Evolutionary conservation across 2,113 vertebrate species (phyloP).

Genomic region (Pygoscelis adeliae): DNA sequence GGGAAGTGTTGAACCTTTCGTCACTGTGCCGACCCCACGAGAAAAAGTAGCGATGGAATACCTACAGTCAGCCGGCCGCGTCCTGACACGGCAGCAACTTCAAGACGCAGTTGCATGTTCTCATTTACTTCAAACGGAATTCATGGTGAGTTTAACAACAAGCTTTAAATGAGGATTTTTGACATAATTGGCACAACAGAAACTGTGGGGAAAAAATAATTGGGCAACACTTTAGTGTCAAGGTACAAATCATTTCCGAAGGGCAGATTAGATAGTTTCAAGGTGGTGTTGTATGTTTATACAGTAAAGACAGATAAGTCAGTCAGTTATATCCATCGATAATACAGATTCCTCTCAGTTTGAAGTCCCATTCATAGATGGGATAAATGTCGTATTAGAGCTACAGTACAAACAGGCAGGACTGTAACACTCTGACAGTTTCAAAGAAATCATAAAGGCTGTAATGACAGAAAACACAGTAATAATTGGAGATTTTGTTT

Average conservation of each 20-base stretch:
- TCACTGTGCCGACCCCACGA: slow-evolving; percentile 81
- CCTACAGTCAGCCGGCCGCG: slow-evolving; percentile 84
- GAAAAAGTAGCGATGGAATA: slow-evolving; percentile 89
- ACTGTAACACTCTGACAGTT: background rate
- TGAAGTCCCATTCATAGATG: background rate
- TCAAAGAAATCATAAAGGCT: background rate
- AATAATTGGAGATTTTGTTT: background rate
- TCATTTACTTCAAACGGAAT: slow-evolving; percentile 90
- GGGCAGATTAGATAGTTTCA: background rate
- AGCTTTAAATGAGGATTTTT: background rate
- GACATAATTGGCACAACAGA: background rate
- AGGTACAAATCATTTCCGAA: background rate
- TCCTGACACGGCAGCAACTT: slow-evolving; percentile 86
- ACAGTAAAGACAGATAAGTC: background rate
- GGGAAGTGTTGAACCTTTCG: slow-evolving; percentile 86
- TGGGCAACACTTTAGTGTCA: background rate
- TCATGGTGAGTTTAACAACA: slow-evolving; percentile 81
- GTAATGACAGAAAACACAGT: background rate
- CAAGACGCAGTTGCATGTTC: slow-evolving; percentile 79
- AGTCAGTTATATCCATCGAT: background rate
- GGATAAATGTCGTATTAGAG: background rate
- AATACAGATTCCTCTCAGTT: background rate
- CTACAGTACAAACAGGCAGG: background rate
- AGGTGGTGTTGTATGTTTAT: background rate
- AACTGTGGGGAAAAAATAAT: background rate